Percentiles rank a stretch among this genome's conserved stretches.
phyloP scores from a whole-genome alignment of 2,113 vertebrate species.

The Takifugu flavidus region DNA sequence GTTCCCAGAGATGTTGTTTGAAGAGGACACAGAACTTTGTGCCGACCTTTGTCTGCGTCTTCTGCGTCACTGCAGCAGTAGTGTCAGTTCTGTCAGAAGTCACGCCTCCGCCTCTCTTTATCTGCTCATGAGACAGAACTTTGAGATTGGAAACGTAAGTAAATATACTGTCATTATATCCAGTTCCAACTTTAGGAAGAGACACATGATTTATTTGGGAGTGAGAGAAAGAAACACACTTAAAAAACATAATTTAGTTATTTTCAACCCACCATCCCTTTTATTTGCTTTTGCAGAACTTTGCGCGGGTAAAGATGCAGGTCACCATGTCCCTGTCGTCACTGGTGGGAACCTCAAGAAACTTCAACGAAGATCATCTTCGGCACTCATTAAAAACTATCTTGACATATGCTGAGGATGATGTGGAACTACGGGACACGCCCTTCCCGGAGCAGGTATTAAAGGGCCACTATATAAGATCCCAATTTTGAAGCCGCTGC shows the following conservation, averaged over 20 bases:
- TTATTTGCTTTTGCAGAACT: conserved; percentile 75
- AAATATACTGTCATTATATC: background rate
- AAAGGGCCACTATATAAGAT: background rate
- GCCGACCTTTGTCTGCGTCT: conserved; percentile 88
- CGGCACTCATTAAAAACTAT: conserved; percentile 88
- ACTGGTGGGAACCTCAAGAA: conserved; percentile 85
- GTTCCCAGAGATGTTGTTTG: conserved; percentile 93
- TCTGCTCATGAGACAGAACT: conserved; percentile 93
- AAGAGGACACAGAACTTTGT: conserved; percentile 90
- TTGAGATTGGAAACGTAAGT: conserved; percentile 89
- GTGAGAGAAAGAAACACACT: too few species aligned
- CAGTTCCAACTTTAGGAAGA: background rate
- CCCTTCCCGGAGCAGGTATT: conserved; percentile 86
- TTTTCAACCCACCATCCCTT: background rate
- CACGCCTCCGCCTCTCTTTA: conserved; percentile 92
- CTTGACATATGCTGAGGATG: conserved; percentile 88
- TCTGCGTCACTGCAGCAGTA: conserved; percentile 88
- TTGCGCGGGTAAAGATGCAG: conserved; percentile 94
- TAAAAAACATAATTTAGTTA: background rate
- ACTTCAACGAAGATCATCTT: conserved; percentile 87
- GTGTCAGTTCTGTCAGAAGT: conserved; percentile 77
- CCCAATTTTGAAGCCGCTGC: background rate
- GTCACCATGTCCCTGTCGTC: conserved; percentile 92
- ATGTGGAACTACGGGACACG: conserved; percentile 83
- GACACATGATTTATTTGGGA: too few species aligned